A percentile compares a stretch with the other conserved stretches of the same genome.
Evolutionary conservation across 2,888 invertebrate genomes (phyloP).

Genomic region (Apantesis nais): DNA sequence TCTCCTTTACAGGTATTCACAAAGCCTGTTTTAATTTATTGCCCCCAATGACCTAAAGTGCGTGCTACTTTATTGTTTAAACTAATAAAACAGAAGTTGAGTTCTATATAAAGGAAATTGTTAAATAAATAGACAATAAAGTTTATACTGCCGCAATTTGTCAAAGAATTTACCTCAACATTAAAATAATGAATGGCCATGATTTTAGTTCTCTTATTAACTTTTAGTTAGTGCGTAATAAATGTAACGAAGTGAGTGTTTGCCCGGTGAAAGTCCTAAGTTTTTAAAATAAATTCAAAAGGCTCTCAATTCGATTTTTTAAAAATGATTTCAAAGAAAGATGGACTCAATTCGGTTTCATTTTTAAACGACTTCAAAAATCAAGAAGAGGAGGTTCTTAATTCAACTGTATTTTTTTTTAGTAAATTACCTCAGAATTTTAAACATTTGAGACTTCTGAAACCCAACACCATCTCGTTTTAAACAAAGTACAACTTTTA

Average conservation of each 20-base stretch:
- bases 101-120: conserved; percentile 6
- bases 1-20: neutral
- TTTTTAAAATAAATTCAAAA: neutral
- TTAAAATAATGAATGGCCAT: neutral
- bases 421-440: too few relatives aligned
- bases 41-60: neutral
- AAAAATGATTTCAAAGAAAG: too few relatives aligned
- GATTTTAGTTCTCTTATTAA: neutral
- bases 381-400: too few relatives aligned
- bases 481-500: too few relatives aligned
- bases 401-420: too few relatives aligned
- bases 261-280: too few relatives aligned
- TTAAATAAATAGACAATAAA: conserved; percentile 7
- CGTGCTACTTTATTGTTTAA: neutral
- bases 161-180: conserved; percentile 8
- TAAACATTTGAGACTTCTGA: too few relatives aligned
- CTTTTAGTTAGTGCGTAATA: conserved; percentile 1
- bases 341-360: too few relatives aligned
- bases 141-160: neutral
- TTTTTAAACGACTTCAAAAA: too few relatives aligned
- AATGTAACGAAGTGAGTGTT: neutral
- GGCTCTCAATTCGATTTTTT: neutral
- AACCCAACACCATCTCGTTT: too few relatives aligned
- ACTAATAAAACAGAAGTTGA: conserved; percentile 4
- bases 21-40: neutral